Conservation (phyloP, 2,888 invertebrate species). For the Chrysopilus asiliformis region DNA sequence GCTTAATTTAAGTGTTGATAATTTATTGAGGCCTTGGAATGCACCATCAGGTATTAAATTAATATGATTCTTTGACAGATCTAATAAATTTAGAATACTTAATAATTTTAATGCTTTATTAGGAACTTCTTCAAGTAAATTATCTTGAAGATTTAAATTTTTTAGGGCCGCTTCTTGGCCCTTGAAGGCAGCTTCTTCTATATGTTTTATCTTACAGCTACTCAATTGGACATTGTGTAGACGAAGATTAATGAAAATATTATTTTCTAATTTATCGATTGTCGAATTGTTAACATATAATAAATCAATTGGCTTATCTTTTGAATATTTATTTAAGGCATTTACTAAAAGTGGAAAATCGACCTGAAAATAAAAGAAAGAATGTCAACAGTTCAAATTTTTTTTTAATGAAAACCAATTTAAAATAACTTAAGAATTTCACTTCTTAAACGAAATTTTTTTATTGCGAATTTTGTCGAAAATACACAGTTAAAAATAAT, state of each 20-base stretch:
- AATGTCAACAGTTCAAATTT: constrained; percentile 9
- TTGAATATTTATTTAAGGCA: constrained; percentile 56
- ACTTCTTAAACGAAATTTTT: too few species aligned
- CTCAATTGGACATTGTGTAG: constrained; percentile 76
- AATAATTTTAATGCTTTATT: constrained; percentile 54
- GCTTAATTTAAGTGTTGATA: constrained; percentile 71
- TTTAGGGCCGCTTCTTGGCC: constrained; percentile 70
- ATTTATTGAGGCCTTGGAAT: constrained; percentile 55
- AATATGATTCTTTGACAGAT: constrained; percentile 72
- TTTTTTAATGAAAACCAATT: constrained; percentile 2
- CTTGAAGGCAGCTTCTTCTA: constrained; percentile 61
- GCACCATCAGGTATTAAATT: constrained; percentile 57
- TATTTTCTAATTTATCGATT: constrained; percentile 50
- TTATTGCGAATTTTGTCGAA: not conserved
- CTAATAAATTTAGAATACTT: constrained; percentile 60
- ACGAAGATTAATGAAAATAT: constrained; percentile 53
- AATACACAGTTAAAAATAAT: too few species aligned
- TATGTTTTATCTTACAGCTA: constrained; percentile 58
- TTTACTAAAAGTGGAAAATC: constrained; percentile 61
- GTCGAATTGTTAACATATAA: constrained; percentile 83
- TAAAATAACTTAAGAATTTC: constrained; percentile 1
- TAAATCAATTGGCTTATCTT: constrained; percentile 58
- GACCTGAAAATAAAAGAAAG: constrained; percentile 38
- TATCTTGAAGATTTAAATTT: constrained; percentile 76
- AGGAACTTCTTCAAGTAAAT: constrained; percentile 66